Evolutionary conservation across 2,888 invertebrate genomes (phyloP), one percentile per base, ranked within the genome.

Genomic region (Eugnorisma glareosa): DNA sequence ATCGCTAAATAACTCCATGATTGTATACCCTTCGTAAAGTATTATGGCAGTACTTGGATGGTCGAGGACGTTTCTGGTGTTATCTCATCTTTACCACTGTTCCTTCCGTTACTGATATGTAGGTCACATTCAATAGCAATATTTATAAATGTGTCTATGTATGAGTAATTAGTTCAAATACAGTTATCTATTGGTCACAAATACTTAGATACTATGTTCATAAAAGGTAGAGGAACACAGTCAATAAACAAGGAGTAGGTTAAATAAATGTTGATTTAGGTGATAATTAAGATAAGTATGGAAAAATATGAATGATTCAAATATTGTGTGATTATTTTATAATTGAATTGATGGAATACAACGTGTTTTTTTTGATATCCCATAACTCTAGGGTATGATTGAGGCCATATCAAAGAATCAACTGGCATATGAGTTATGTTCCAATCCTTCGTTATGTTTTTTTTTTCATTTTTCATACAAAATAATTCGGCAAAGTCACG

Each of bases 71-170:
- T 57, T 75, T 24, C 40, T 57, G 35, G 48, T 45, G 28, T 83
- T 86, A 86, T 86, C 84, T 45, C 35, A 35, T 68, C 43, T 51
- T n/a, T 35, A 63, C 57, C 37, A 66, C 40, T 18, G 79, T 64
- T 80, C 73, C 87, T 86, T 84, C 86, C 87, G 78, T 68, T 75
- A 37, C 15, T 61, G 79, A 82, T 82, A 86, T 54, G 45, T 78
- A 68, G 84, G 71, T 73, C 77, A 76, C 48, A 79, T 72, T 64
- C 28, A 40, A 48, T 45, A 69, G 51, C 31, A 57, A 51, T 69
- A 61, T 31, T 35, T 18, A 57, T 35, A 35, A 35, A 35, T 35
- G 28, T 37, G 11, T 11, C 8, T 35, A 54, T 54, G 13, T 67
- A 61, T 64, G 48, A 77, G 24, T 74, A 64, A 86, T 67, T 69